Conservation (phyloP, 53 echinoderm and acorn worm genomes). For the Henricia sp. region DNA sequence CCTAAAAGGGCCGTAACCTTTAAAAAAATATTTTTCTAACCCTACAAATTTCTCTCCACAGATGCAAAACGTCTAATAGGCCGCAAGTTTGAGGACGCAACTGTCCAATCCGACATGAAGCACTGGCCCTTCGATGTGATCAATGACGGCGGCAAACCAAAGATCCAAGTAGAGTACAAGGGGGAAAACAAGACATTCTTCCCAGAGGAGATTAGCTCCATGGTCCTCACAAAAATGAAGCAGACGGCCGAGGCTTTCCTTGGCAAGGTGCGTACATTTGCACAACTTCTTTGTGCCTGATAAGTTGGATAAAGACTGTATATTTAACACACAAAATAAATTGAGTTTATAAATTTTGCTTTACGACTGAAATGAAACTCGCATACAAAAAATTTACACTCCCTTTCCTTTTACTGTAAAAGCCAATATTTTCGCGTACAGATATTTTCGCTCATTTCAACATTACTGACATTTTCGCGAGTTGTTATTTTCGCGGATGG, state of each 20-base stretch:
- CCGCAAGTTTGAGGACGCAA: slow-evolving; percentile 65
- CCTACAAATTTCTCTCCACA: not conserved
- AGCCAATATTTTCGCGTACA: no score
- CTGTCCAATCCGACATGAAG: slow-evolving; percentile 83
- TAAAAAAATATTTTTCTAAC: not conserved
- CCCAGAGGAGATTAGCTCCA: slow-evolving; percentile 94
- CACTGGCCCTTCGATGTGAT: slow-evolving; percentile 85
- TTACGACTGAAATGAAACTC: not conserved
- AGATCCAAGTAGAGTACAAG: slow-evolving; percentile 83
- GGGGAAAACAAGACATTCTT: slow-evolving; percentile 79
- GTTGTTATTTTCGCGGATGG: no score
- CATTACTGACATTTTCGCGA: no score
- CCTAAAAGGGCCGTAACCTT: no score
- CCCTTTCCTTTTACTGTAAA: not conserved
- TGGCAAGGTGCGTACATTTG: slow-evolving; percentile 68
- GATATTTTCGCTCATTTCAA: no score
- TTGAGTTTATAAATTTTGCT: no score
- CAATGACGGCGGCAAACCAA: slow-evolving; percentile 69
- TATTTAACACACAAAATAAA: no score
- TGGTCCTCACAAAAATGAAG: slow-evolving; percentile 93
- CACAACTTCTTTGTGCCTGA: not conserved
- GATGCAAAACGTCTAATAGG: slow-evolving; percentile 96
- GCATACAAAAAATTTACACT: not conserved
- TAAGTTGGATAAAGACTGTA: not conserved
- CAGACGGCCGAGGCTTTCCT: slow-evolving; percentile 94